Evolutionary conservation across 2,113 vertebrate genomes (phyloP), one percentile per base, ranked within the genome.

Genomic region (Dendrocopos noguchii): DNA sequence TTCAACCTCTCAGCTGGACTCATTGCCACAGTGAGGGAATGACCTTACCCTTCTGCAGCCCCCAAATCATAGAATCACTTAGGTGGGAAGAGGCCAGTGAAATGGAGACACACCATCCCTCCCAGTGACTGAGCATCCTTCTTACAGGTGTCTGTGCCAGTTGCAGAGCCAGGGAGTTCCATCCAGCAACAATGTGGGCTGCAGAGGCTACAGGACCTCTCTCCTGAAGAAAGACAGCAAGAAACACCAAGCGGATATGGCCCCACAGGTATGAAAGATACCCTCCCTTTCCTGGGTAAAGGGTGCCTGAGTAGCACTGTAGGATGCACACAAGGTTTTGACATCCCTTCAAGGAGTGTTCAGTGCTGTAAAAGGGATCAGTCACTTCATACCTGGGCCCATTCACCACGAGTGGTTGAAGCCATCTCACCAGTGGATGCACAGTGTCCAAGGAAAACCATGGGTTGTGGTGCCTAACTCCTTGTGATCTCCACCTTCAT

Each of bases 11-110:
- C 76, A 19, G n/a, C 28, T 61, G 42, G 42, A 15, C 6, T 61
- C 28, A 16, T 11, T 57, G 28, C 4, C 1, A 1, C 0, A 0
- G 4, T 33, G 39, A 84, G 47, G n/a, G 61, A 81, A 81, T 72
- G 10, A 13, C 7, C 16, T 47, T 72, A n/a, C 15, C 21, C 9
- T 39, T 22, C 59, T 34, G 16, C 21, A 68, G 59, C 3, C 16
- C 34, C 67, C 72, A 19, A 21, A 66, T 66, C 64, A 44, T 14
- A 65, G 63, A 65, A 65, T 44, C 18, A 10, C 29, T 66, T 31
- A 31, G 39, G 16, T 20, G 44, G 39, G 64, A 44, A 44, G 31
- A 66, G 64, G 21, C 21, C 71, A 76, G 59, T 1, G 8, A 75
- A 76, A 81, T 3, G 24, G 34, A 73, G 24, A 11, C 78, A 9